phyloP scores from a whole-genome alignment of 2,797 vertebrate species.

The Neosilurus hyrtlii region DNA sequence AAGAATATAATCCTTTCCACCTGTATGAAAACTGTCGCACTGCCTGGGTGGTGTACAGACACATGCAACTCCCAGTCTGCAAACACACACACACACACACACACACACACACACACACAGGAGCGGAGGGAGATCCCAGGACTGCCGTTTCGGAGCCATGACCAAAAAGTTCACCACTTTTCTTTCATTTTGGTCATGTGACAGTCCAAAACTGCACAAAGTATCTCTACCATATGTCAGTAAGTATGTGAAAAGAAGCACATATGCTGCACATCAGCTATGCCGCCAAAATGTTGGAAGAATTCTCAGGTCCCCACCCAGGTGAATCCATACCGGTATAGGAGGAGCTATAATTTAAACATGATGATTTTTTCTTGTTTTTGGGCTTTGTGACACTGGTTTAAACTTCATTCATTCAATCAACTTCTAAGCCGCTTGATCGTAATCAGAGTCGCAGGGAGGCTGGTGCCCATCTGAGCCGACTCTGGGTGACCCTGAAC shows the following conservation, averaged over 20 bases:
- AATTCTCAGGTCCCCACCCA: neutral
- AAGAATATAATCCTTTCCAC: slow-evolving; percentile 48
- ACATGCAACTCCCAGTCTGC: neutral
- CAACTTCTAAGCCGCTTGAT: no score
- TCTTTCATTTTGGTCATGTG: neutral
- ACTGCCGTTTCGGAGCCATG: slow-evolving; percentile 5
- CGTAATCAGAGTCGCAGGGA: no score
- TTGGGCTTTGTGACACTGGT: no score
- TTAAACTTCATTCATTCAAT: no score
- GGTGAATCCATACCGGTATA: neutral
- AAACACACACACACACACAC: slow-evolving; percentile 27
- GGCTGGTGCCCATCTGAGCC: no score
- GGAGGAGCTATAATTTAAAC: neutral
- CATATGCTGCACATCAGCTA: neutral
- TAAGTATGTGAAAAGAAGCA: no score
- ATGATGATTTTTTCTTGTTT: no score
- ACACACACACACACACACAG: no score
- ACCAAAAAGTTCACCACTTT: neutral
- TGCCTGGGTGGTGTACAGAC: slow-evolving; percentile 29
- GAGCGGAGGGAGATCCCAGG: slow-evolving; percentile 14
- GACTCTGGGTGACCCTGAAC: no score
- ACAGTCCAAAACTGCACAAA: neutral
- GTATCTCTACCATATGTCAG: no score
- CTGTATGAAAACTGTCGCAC: slow-evolving; percentile 31
- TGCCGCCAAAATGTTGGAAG: neutral